These are phyloP conservation scores for Lagopus leucura DNA, from an alignment of 2,113 vertebrate species.

Conservation along the genomic window DNA sequence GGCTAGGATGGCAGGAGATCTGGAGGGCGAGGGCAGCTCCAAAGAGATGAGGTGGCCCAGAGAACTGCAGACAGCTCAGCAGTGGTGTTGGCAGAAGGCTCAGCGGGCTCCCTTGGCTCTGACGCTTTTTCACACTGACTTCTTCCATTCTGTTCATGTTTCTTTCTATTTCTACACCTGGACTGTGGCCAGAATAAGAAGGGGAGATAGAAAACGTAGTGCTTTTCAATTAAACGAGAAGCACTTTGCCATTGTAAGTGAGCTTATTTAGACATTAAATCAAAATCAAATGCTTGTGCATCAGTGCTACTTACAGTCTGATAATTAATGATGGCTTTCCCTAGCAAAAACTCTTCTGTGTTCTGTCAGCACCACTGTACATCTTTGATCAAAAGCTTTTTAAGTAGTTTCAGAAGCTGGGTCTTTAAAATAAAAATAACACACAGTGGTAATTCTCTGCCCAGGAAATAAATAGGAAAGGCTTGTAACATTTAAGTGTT, in stretches of 20 bases:
- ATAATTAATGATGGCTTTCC: slow-evolving; percentile 70
- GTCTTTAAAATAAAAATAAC: slow-evolving; percentile 66
- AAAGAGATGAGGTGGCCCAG: neutral
- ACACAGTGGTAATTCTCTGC: slow-evolving; percentile 44
- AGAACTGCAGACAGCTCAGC: neutral
- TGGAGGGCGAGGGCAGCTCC: neutral
- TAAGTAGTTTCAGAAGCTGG: slow-evolving; percentile 68
- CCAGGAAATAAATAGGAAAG: slow-evolving; percentile 67
- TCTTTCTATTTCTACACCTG: slow-evolving; percentile 55
- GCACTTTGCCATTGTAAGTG: slow-evolving; percentile 47
- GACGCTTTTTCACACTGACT: slow-evolving; percentile 5
- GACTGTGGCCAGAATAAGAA: slow-evolving; percentile 36
- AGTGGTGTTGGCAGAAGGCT: neutral
- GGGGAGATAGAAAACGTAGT: slow-evolving; percentile 40
- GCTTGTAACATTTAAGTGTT: slow-evolving; percentile 21
- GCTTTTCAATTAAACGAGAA: slow-evolving; percentile 66
- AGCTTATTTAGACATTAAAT: slow-evolving; percentile 73
- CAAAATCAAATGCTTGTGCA: slow-evolving; percentile 64
- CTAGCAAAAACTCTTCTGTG: neutral
- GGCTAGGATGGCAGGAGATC: neutral
- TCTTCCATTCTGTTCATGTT: slow-evolving; percentile 20
- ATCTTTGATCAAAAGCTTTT: slow-evolving; percentile 73
- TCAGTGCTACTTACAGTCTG: slow-evolving; percentile 60
- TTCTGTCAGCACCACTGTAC: slow-evolving; percentile 58
- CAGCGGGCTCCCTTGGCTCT: neutral